Percentiles rank a stretch among this genome's conserved stretches.
phyloP scores from a whole-genome alignment of 2,797 vertebrate genomes.

The Loris lydekkerianus region DNA sequence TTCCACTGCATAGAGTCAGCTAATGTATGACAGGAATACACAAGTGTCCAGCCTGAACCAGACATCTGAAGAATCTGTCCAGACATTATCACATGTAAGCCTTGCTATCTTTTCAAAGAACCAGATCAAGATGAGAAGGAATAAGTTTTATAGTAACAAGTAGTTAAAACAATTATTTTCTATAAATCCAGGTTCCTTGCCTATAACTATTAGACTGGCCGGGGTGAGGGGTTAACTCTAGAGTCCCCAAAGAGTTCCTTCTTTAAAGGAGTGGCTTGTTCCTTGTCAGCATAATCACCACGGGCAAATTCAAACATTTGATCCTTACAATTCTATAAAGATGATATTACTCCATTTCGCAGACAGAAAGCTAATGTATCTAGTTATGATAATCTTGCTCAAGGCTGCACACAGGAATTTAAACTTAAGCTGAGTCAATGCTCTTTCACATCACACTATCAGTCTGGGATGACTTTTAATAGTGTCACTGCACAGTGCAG shows the following conservation, averaged over 20 bases:
- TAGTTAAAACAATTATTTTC: conserved; percentile 39
- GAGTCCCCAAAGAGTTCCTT: not conserved
- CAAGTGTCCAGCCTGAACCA: conserved; percentile 18
- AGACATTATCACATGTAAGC: not conserved
- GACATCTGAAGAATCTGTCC: conserved; percentile 11
- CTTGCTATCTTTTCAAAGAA: conserved; percentile 39
- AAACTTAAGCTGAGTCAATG: not conserved
- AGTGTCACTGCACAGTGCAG: not conserved
- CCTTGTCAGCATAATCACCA: not conserved
- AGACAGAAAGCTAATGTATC: not conserved
- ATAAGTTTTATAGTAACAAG: not conserved
- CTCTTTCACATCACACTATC: not conserved
- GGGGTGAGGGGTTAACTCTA: not conserved
- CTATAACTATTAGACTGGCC: not conserved
- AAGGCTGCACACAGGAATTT: not conserved
- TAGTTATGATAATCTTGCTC: not conserved
- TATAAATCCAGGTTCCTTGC: conserved; percentile 2
- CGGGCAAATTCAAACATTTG: not conserved
- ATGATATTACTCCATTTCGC: not conserved
- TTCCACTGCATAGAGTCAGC: not conserved
- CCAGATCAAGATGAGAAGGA: not conserved
- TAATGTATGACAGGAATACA: not conserved
- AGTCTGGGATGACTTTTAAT: conserved; percentile 7
- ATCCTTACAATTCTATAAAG: not conserved
- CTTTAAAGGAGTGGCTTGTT: not conserved